phyloP scores from a whole-genome alignment of 2,797 vertebrate species.

The Cebuella pygmaea region DNA sequence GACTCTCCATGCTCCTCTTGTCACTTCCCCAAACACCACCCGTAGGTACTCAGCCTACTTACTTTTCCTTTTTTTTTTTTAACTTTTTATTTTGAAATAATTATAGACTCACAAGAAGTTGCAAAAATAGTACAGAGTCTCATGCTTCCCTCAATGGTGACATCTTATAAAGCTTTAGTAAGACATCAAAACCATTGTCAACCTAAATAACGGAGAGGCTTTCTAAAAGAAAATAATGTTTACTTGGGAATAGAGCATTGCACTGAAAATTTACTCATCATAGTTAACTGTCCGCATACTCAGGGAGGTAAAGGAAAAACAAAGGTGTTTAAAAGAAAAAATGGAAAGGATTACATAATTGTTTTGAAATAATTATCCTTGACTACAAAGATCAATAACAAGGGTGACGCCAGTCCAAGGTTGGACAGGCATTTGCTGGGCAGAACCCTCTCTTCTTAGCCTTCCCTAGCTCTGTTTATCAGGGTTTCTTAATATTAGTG shows the following conservation, averaged over 20 bases:
- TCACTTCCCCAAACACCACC: background rate
- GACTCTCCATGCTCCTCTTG: background rate
- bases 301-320: background rate
- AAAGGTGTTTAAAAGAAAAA: background rate
- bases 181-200: background rate
- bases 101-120: background rate
- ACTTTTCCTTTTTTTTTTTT: background rate
- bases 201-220: background rate
- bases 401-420: background rate
- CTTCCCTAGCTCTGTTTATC: background rate
- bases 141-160: background rate
- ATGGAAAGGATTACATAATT: background rate
- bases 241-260: background rate
- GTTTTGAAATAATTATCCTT: background rate
- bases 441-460: background rate
- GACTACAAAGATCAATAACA: background rate
- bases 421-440: background rate
- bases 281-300: background rate
- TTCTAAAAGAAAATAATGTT: background rate
- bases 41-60: background rate
- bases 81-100: constrained; percentile 20
- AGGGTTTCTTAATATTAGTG: background rate
- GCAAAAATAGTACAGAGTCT: background rate
- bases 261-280: background rate
- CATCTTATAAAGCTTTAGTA: background rate